Base-by-base conservation (phyloP, 2,888 invertebrate species). In the Amphipoea oculea region DNA sequence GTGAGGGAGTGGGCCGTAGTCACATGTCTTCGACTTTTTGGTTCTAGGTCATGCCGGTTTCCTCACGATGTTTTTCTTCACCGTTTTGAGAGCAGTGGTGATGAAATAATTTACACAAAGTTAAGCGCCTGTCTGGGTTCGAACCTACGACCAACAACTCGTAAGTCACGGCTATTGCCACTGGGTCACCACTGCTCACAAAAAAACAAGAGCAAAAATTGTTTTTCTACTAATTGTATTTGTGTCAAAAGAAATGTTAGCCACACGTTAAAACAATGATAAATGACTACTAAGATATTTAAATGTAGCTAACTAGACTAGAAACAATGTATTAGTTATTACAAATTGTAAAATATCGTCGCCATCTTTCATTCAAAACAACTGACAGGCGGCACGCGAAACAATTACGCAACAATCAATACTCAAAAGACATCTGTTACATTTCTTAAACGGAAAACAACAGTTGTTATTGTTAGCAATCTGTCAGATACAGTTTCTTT, bases 401-500 rank as follows among this genome's bases (percentile, higher is more conserved):
- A 75, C 81, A 67, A 82, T 90, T 86, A 81, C 81, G 71, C 78
- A 89, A 90, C 71, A 83, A 71, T 79, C 83, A 86, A 86, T 79
- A 84, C 63, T 68, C 67, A 54, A 79, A 81, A 81, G 14, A 78
- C 90, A 82, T 87, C 73, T 81, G 78, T 84, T 84, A 74, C 77
- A 81, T 89, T 89, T 90, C 90, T 69, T 89, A 82, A 89, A 86
- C 74, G 72, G 78, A 86, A 84, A 84, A 87, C 82, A 84, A 86
- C 78, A 84, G 84, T 76, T 73, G 78, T 81, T 79, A 88, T 88
- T 90, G 83, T 89, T 84, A 85, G 79, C 73, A 73, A 78, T 86
- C 76, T 84, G 88, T 90, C 87, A 83, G 79, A 82, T 79, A 84
- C 84, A 78, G 83, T 89, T 89, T 88, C 89, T 91, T 91, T 89